A percentile compares a stretch with the other conserved stretches of the same genome.
phyloP scores from a whole-genome alignment of 1,140 invertebrate genomes.

The Macrostomum lignano region DNA sequence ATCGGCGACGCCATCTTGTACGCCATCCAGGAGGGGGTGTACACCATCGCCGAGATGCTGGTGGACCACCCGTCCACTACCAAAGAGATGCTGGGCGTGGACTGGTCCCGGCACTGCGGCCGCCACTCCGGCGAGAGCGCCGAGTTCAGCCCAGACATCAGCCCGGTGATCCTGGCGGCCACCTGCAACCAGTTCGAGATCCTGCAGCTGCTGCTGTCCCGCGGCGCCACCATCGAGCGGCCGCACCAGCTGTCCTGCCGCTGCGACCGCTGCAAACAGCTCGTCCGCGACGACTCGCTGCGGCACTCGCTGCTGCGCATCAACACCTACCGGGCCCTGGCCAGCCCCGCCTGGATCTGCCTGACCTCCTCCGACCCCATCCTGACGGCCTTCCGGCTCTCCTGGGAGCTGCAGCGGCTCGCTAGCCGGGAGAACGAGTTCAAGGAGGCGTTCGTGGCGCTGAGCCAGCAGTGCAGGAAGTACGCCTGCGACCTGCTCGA shows the following conservation, averaged over 20 bases:
- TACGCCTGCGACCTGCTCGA: conserved; percentile 58
- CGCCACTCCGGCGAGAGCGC: conserved; percentile 22
- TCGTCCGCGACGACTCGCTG: conserved; percentile 33
- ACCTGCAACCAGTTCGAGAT: conserved; percentile 33
- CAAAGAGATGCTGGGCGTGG: conserved; percentile 28
- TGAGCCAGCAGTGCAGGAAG: conserved; percentile 45
- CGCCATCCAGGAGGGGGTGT: conserved; percentile 32
- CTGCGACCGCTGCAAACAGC: conserved; percentile 26
- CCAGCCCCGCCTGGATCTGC: conserved; percentile 42
- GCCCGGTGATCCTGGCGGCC: conserved; percentile 30
- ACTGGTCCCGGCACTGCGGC: conserved; percentile 19
- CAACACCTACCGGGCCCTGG: conserved; percentile 64
- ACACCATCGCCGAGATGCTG: conserved; percentile 34
- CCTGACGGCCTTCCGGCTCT: conserved; percentile 21
- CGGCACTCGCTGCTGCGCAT: conserved; percentile 49
- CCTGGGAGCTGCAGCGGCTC: conserved; percentile 11
- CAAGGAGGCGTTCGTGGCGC: conserved; percentile 14
- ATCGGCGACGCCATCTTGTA: conserved; percentile 31
- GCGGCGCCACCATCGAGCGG: conserved; percentile 22
- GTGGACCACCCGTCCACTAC: conserved; percentile 32
- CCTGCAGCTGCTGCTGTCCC: conserved; percentile 29
- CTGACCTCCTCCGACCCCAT: conserved; percentile 17
- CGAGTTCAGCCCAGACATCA: conserved; percentile 29
- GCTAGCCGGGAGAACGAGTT: conserved; percentile 15
- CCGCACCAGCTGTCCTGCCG: conserved; percentile 29